phyloP scores from a whole-genome alignment of 2,888 invertebrate genomes.

The Drosophila borborema region DNA sequence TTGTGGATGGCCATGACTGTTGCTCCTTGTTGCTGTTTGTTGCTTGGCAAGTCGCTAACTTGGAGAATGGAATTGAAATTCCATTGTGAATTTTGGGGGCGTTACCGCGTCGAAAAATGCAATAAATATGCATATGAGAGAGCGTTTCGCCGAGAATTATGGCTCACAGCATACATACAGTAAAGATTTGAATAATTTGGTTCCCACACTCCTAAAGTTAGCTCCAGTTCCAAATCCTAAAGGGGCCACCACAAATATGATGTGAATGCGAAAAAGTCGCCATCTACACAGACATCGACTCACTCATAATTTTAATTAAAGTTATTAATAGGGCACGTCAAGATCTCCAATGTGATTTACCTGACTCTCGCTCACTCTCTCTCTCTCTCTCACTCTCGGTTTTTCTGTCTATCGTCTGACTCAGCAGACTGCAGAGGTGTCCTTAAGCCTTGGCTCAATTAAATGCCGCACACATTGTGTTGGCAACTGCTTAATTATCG shows the following conservation, averaged over 20 bases:
- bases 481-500: slow-evolving; percentile 80
- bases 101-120: slow-evolving; percentile 84
- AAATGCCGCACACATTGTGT: slow-evolving; percentile 81
- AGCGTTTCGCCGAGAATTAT: slow-evolving; percentile 54
- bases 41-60: slow-evolving; percentile 40
- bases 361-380: not conserved
- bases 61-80: slow-evolving; percentile 83
- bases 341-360: slow-evolving; percentile 31
- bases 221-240: slow-evolving; percentile 15
- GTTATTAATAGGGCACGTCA: slow-evolving; percentile 80
- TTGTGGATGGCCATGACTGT: slow-evolving; percentile 3
- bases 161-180: slow-evolving; percentile 26
- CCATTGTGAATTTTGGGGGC: slow-evolving; percentile 83
- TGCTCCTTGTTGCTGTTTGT: slow-evolving; percentile 10
- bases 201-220: slow-evolving; percentile 77
- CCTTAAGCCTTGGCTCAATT: slow-evolving; percentile 66
- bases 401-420: not conserved
- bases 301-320: slow-evolving; percentile 77
- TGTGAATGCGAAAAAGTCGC: slow-evolving; percentile 36
- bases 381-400: not conserved
- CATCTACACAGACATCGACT: not conserved
- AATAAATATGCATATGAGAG: slow-evolving; percentile 84
- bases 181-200: slow-evolving; percentile 82
- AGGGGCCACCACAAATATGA: slow-evolving; percentile 9
- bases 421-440: slow-evolving; percentile 23